Base-by-base conservation (phyloP, 2,797 vertebrate genomes). In the Enteromius treurensis region DNA sequence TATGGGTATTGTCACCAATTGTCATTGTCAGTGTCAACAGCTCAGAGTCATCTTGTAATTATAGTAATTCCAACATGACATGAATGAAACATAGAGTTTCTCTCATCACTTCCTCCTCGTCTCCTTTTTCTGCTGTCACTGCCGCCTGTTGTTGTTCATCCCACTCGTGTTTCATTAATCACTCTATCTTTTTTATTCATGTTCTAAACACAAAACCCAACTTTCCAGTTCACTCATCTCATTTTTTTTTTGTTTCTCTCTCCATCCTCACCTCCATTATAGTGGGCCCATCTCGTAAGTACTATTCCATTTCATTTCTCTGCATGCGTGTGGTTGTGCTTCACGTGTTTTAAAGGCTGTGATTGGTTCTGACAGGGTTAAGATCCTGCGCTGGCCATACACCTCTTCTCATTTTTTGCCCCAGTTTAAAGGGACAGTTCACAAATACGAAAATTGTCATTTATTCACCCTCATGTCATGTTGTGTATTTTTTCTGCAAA, bases 201-300 rank as follows among this genome's bases (percentile, higher is more conserved):
- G 26, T 65, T 77, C 23, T 62, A 82, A 79, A 29, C 69, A 71
- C 45, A 87, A 53, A 73, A 86, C 68, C 82, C 82, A 70, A 80
- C 42, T 51, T 26, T 34, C 62, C 69, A 87, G 76, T 70, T 62
- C 83, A 86, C 83, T 84, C 84, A 89, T 90, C 87, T 91, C 87
- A 86, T 89, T 85, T 88, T 87, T 83, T 64, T 85, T 67, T 70
- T 90, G 86, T 84, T 77, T 84, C 79, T 91, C 62, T 77, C 64
- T 83, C 71, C 89, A 84, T 65, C 70, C 71, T 82, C 75, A 73
- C 62, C 60, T 85, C 58, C 84, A 87, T 87, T 90, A 84, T 93
- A 97, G 96, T 91, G 58, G 95, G 95, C 65, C 92, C 92, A 90
- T 95, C 93, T 90, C 85, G 96, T 97, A 92, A 97, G 96, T 97